Evolutionary conservation across 2,797 vertebrate genomes (phyloP), one percentile per base, ranked within the genome.

Genomic region (Passerculus sandwichensis): DNA sequence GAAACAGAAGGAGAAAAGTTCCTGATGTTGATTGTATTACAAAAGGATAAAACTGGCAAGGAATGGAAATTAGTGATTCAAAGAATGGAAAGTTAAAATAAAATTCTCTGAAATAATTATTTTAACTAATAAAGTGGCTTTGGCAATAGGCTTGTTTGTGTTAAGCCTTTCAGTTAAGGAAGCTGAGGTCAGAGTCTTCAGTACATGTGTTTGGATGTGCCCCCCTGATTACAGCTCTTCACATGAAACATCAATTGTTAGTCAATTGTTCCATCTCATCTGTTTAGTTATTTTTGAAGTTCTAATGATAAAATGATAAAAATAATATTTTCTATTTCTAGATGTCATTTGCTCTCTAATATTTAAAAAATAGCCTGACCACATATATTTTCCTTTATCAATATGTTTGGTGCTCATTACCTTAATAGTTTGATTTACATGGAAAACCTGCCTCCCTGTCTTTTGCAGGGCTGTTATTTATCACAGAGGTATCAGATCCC

Each of bases 21-120:
- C 65, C 47, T 25, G 30, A 69, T 26, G 65, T 57, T 74, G 60
- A 69, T 76, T 16, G 0, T 34, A 91, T 61, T 81, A 74, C 32
- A 72, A 72, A 89, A 90, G 64, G 45, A 92, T 67, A 95, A 83
- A 94, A 77, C n/a, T 88, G 84, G 44, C 73, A 91, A 80, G n/a
- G 61, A 89, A 88, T 69, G 65, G 44, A 88, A 91, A 96, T 67
- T 21, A 67, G 64, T 47, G 67, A 89, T 82, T 74, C 27, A 74
- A 94, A 92, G 65, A 93, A 93, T 20, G 40, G 53, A 53, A 45
- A 80, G 45, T 74, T 83, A 91, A 91, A 94, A 74, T 44, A 85
- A 94, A 93, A 93, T 69, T 47, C 5, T 69, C n/a, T 42, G 50
- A 48, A 92, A 91, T 1, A 85, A 80, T 50, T 77, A 40, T 93